Evolutionary conservation across 1,140 invertebrate genomes (phyloP).

Genomic region (Melipona quadrifasciata): DNA sequence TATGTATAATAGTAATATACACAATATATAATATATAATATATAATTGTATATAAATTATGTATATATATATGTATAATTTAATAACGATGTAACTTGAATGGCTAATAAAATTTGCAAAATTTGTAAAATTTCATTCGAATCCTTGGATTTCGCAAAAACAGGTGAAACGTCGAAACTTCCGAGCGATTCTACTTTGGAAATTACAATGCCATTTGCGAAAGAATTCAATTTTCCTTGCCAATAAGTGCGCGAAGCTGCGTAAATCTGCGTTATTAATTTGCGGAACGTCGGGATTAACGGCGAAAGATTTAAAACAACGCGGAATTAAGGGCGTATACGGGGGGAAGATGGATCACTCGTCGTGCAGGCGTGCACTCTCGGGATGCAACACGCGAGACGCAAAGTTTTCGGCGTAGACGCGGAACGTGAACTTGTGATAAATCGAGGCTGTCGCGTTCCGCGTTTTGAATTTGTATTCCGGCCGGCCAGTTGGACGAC

Average conservation of each 20-base stretch:
- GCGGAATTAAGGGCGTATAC: not conserved
- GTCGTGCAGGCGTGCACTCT: conserved; percentile 27
- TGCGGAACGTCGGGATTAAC: not conserved
- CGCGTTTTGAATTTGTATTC: conserved; percentile 56
- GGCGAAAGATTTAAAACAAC: conserved; percentile 3
- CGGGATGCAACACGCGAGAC: conserved; percentile 14
- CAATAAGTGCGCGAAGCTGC: not conserved
- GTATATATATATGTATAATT: too few relatives aligned
- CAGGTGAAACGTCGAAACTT: too few relatives aligned
- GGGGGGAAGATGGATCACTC: conserved; percentile 27
- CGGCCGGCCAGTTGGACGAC: conserved; percentile 34
- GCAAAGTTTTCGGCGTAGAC: conserved; percentile 46
- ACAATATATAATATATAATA: too few relatives aligned
- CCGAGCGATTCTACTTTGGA: too few relatives aligned
- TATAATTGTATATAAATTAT: too few relatives aligned
- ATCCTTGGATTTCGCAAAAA: too few relatives aligned
- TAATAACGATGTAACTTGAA: too few relatives aligned
- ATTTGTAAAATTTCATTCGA: too few relatives aligned
- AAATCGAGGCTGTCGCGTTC: conserved; percentile 51
- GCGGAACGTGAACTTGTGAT: conserved; percentile 43
- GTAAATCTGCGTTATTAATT: not conserved
- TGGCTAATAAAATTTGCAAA: too few relatives aligned
- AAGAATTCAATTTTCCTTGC: not conserved
- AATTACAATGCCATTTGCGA: not conserved
- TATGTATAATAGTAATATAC: too few relatives aligned